These are phyloP conservation scores for Caradrina clavipalpis DNA, from an alignment of 2,888 invertebrate species.

Conservation along the genomic window DNA sequence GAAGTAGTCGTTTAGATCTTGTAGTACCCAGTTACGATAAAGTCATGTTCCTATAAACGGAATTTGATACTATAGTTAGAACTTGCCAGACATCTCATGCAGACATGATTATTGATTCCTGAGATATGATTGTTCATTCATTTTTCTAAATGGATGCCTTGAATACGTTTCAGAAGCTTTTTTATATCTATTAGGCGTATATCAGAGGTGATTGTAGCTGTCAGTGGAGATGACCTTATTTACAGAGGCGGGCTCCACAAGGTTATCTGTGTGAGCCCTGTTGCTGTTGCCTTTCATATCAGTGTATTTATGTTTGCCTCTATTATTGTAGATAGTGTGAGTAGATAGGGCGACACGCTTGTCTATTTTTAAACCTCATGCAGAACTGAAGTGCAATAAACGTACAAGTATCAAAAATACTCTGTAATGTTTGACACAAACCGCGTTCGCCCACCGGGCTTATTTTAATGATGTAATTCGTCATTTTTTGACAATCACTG, in stretches of 20 bases:
- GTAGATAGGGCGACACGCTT: conserved; percentile 1
- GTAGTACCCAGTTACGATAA: conserved; percentile 32
- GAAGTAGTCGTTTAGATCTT: conserved; percentile 30
- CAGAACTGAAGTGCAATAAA: conserved; percentile 19
- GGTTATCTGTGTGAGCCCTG: conserved; percentile 79
- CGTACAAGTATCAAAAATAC: neutral
- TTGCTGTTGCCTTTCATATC: conserved; percentile 75
- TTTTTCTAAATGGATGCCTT: conserved; percentile 16
- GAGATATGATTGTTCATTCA: conserved; percentile 13
- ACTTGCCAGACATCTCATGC: conserved; percentile 21
- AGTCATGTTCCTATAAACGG: conserved; percentile 25
- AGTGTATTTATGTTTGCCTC: conserved; percentile 63
- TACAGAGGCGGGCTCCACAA: conserved; percentile 75
- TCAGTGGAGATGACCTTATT: conserved; percentile 78
- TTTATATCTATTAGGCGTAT: conserved; percentile 50
- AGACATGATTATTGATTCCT: conserved; percentile 14
- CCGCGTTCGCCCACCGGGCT: conserved; percentile 44
- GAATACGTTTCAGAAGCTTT: conserved; percentile 24
- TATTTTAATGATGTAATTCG: conserved; percentile 73
- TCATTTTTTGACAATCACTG: conserved; percentile 77
- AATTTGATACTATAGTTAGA: conserved; percentile 35
- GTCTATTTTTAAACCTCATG: conserved; percentile 36
- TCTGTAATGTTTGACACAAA: conserved; percentile 3
- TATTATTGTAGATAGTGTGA: conserved; percentile 45
- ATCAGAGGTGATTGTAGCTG: conserved; percentile 69